phyloP scores from a whole-genome alignment of 1,140 invertebrate species.

The Cyclargus thomasi region DNA sequence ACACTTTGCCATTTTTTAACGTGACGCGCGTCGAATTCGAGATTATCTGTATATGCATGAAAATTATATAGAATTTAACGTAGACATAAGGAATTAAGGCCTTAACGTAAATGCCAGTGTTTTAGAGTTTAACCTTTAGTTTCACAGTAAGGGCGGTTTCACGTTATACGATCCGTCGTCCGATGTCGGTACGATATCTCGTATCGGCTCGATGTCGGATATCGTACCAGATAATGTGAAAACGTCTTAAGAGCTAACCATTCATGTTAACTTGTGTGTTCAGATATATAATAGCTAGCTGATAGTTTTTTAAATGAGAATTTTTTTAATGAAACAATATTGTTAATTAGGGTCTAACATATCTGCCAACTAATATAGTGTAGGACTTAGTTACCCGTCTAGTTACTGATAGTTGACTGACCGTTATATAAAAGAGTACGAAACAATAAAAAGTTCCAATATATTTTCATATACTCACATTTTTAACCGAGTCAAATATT shows the following conservation, averaged over 20 bases:
- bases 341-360: conserved; percentile 16
- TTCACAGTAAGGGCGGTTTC: neutral
- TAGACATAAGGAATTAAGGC: conserved; percentile 11
- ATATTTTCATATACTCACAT: too few species aligned
- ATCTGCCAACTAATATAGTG: conserved; percentile 16
- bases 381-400: conserved; percentile 15
- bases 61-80: conserved; percentile 12
- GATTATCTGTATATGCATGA: conserved; percentile 13
- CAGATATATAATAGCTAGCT: conserved; percentile 9
- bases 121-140: neutral
- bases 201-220: too few species aligned
- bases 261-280: neutral
- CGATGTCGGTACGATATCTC: too few species aligned
- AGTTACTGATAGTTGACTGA: neutral
- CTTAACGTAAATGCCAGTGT: conserved; percentile 14
- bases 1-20: neutral
- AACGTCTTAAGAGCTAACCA: neutral
- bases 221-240: neutral
- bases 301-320: conserved; percentile 6
- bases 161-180: too few species aligned
- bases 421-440: neutral
- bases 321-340: conserved; percentile 8
- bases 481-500: too few species aligned
- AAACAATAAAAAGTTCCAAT: too few species aligned
- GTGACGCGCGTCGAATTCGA: neutral